Evolutionary conservation across 2,888 invertebrate genomes (phyloP).

Genomic region (Dioctria rufipes): DNA sequence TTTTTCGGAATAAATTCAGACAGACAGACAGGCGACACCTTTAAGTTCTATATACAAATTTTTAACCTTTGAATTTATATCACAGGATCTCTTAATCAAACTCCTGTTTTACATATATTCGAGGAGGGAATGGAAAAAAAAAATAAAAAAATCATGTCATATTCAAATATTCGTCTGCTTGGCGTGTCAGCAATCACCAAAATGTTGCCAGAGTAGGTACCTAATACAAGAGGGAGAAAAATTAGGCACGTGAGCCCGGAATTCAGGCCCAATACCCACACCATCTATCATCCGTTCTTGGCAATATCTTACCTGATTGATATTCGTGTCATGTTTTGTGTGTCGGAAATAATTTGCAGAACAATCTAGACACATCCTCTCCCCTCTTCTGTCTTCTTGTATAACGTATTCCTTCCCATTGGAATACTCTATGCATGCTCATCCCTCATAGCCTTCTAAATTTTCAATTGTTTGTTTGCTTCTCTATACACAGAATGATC

Average conservation of each 20-base stretch:
- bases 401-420: background rate
- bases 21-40: no score
- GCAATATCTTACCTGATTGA: conserved; percentile 55
- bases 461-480: conserved; percentile 26
- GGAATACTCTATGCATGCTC: no score
- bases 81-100: conserved; percentile 16
- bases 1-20: no score
- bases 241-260: conserved; percentile 26
- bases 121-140: no score
- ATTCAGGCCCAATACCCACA: conserved; percentile 13
- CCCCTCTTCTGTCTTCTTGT: background rate
- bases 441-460: background rate
- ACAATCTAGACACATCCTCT: conserved; percentile 53
- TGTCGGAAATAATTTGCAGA: conserved; percentile 56
- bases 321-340: conserved; percentile 55
- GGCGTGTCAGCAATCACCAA: conserved; percentile 32
- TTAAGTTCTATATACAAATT: no score
- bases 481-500: background rate
- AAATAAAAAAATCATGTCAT: conserved; percentile 22
- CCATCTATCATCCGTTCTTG: conserved; percentile 17
- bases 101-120: conserved; percentile 26
- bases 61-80: no score
- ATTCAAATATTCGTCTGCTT: conserved; percentile 34
- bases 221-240: conserved; percentile 19
- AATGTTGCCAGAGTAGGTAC: conserved; percentile 7